A percentile compares a stretch with the other conserved stretches of the same genome.
Evolutionary conservation across 1,140 invertebrate genomes (phyloP).

Genomic region (Drosophila sucinea): DNA sequence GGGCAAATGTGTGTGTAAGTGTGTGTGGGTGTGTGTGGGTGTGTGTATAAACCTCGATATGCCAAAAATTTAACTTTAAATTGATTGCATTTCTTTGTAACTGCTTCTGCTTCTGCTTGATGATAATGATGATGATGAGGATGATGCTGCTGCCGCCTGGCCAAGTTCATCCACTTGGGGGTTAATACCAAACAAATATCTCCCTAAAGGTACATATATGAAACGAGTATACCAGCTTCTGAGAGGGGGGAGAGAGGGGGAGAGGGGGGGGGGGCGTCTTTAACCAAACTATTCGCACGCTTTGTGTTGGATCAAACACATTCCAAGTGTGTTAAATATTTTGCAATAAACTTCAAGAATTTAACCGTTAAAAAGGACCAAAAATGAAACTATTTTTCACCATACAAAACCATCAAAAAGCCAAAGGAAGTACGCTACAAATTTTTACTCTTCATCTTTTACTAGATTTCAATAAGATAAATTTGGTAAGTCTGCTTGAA

Average conservation of each 20-base stretch:
- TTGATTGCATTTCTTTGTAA: constrained; percentile 63
- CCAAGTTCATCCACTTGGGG: constrained; percentile 54
- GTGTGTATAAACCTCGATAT: constrained; percentile 55
- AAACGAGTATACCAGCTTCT: neutral
- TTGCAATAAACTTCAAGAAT: constrained; percentile 8
- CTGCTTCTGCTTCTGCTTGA: constrained; percentile 25
- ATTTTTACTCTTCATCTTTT: too few relatives aligned
- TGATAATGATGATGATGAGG: constrained; percentile 26
- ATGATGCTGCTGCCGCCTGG: constrained; percentile 40
- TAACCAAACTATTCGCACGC: constrained; percentile 70
- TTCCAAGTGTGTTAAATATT: constrained; percentile 39
- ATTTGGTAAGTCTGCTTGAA: too few relatives aligned
- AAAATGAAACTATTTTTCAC: too few relatives aligned
- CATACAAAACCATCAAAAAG: too few relatives aligned
- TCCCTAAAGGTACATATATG: constrained; percentile 27
- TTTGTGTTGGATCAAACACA: constrained; percentile 76
- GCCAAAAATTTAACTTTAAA: constrained; percentile 64
- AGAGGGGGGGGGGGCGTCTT: neutral
- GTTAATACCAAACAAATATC: constrained; percentile 64
- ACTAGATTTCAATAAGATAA: too few relatives aligned
- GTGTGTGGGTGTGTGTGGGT: constrained; percentile 19
- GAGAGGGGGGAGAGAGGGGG: neutral
- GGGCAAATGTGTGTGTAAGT: constrained; percentile 36
- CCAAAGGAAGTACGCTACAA: too few relatives aligned
- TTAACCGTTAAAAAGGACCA: neutral